These are phyloP conservation scores for Achatina immaculata DNA, from an alignment of 1,140 invertebrate species.

Conservation along the genomic window DNA sequence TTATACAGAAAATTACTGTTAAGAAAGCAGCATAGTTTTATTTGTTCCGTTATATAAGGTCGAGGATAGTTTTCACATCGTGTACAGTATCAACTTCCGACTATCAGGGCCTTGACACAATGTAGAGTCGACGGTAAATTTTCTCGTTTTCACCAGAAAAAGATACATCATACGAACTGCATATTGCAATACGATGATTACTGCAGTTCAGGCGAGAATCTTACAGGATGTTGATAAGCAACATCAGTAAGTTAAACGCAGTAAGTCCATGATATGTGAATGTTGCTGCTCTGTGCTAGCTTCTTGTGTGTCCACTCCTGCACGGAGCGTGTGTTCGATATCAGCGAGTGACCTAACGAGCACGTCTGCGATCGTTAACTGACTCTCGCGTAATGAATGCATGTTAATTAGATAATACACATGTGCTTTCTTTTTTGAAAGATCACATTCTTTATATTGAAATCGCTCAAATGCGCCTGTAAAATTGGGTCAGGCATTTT, in stretches of 20 bases:
- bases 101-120: background rate
- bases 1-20: too few relatives aligned
- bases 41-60: background rate
- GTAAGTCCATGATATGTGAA: slow-evolving; percentile 17
- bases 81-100: slow-evolving; percentile 29
- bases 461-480: too few relatives aligned
- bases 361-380: too few relatives aligned
- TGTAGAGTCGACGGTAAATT: slow-evolving; percentile 22
- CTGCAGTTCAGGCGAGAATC: background rate
- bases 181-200: slow-evolving; percentile 10
- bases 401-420: too few relatives aligned
- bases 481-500: too few relatives aligned
- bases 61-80: background rate
- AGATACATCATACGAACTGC: background rate
- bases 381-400: too few relatives aligned
- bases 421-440: too few relatives aligned
- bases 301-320: background rate
- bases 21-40: background rate
- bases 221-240: slow-evolving; percentile 23
- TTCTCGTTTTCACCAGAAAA: background rate
- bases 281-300: background rate
- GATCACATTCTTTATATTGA: too few relatives aligned
- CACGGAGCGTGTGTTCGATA: background rate
- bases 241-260: slow-evolving; percentile 20
- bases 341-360: too few relatives aligned